Conservation (phyloP, 2,888 invertebrate species). For the Hedya salicella region DNA sequence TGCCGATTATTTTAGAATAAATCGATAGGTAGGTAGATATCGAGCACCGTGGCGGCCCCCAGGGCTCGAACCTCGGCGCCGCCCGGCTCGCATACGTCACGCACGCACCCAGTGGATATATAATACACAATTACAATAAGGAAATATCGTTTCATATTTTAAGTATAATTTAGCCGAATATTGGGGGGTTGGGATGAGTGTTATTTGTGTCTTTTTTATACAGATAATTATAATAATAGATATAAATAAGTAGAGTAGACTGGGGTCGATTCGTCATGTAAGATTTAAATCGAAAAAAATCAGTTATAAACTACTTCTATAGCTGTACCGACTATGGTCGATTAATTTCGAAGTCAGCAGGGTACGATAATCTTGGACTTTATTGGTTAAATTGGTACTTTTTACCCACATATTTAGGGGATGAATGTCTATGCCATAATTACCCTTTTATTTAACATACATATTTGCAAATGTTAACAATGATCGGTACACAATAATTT, state of each 20-base stretch:
- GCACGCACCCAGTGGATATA: constrained; percentile 13
- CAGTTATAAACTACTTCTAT: not conserved
- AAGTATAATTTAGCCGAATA: constrained; percentile 10
- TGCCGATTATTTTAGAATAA: not conserved
- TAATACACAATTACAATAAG: constrained; percentile 28
- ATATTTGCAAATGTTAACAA: not conserved
- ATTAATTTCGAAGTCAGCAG: no score
- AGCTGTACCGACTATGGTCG: no score
- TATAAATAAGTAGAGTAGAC: constrained; percentile 22
- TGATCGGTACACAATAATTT: not conserved
- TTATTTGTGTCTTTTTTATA: not conserved
- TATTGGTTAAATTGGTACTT: no score
- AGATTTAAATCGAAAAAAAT: not conserved
- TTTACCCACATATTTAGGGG: no score
- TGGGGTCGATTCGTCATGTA: not conserved
- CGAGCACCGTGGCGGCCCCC: not conserved
- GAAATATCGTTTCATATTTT: constrained; percentile 5
- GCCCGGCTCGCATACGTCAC: constrained; percentile 16
- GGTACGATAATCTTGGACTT: no score
- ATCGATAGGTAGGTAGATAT: not conserved
- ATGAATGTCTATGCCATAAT: no score
- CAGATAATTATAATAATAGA: constrained; percentile 2
- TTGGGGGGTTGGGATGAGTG: not conserved
- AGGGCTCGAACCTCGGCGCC: constrained; percentile 21
- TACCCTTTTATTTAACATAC: not conserved